Percentiles rank a stretch among this genome's conserved stretches.
phyloP scores from a whole-genome alignment of 2,113 vertebrate species.

The Ascaphus truei region DNA sequence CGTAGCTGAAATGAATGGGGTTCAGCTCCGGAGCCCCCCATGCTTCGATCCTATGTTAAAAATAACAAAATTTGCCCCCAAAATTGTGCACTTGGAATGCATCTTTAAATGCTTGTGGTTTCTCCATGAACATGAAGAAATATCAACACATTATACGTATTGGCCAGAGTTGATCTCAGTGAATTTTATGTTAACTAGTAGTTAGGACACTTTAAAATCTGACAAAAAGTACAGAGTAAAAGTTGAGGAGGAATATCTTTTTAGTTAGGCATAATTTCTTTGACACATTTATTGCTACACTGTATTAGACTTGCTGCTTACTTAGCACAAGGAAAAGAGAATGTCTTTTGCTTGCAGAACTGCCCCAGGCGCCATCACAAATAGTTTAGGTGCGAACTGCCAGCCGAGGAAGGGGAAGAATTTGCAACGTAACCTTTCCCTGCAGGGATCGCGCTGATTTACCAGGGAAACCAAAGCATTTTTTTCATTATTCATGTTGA shows the following conservation, averaged over 20 bases:
- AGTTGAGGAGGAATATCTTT: conserved; percentile 3
- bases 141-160: no score
- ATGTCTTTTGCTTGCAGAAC: conserved; percentile 40
- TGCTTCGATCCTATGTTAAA: no score
- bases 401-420: neutral
- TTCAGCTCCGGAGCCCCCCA: no score
- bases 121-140: no score
- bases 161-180: no score
- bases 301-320: conserved; percentile 40
- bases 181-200: no score
- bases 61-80: no score
- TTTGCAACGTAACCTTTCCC: conserved; percentile 38
- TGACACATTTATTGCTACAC: conserved; percentile 34
- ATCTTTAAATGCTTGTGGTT: no score
- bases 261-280: conserved; percentile 6
- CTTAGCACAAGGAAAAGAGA: conserved; percentile 33
- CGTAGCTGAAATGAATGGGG: no score
- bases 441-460: conserved; percentile 50
- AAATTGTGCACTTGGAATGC: no score
- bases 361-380: conserved; percentile 30
- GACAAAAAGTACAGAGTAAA: neutral
- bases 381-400: conserved; percentile 37
- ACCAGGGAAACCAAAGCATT: neutral
- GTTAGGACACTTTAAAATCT: no score
- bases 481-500: conserved; percentile 52